A percentile compares a stretch with the other conserved stretches of the same genome.
phyloP scores from a whole-genome alignment of 1,140 invertebrate species.

The Calosoma granatense region DNA sequence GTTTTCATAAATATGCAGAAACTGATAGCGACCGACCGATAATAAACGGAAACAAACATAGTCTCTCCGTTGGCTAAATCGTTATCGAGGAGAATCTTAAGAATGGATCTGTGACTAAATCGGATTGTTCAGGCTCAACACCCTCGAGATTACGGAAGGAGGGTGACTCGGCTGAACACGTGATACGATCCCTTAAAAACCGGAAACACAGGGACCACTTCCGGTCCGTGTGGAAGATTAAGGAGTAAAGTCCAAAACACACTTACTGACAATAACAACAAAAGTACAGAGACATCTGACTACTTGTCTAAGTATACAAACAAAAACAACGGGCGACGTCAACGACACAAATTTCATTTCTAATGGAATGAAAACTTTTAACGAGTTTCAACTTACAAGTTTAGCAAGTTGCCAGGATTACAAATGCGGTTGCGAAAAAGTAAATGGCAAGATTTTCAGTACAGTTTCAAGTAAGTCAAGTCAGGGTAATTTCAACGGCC shows the following conservation, averaged over 20 bases:
- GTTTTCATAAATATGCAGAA: no score
- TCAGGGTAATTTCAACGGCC: no score
- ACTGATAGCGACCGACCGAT: no score
- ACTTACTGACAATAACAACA: background rate
- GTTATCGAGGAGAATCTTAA: no score
- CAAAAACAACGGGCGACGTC: background rate
- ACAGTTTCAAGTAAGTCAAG: no score
- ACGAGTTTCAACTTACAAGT: slow-evolving; percentile 1
- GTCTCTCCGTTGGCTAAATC: no score
- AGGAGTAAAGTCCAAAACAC: background rate
- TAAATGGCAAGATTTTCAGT: background rate
- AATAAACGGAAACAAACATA: no score
- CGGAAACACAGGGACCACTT: background rate
- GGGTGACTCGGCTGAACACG: background rate
- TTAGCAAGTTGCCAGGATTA: background rate
- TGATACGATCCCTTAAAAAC: slow-evolving; percentile 5
- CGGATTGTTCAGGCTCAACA: no score
- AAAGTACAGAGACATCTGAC: background rate
- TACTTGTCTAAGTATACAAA: background rate
- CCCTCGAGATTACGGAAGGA: background rate
- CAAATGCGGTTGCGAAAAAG: background rate
- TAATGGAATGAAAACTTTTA: slow-evolving; percentile 8
- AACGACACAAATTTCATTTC: background rate
- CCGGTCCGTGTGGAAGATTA: background rate
- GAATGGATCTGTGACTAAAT: no score